Conservation (phyloP, 1,140 invertebrate species). For the Brachionus plicatilis region DNA sequence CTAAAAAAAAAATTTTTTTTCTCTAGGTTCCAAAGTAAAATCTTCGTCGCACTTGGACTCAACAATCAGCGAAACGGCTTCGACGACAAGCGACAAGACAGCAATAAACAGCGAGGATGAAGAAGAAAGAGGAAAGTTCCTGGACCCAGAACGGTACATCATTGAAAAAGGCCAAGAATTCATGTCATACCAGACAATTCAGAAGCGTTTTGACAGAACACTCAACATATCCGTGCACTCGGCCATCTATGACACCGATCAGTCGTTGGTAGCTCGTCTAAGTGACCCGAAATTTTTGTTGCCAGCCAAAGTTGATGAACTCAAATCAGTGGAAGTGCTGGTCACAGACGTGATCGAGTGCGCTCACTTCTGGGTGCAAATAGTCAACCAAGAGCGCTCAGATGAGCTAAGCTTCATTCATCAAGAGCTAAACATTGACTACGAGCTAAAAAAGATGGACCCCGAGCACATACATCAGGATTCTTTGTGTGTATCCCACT, state of each 20-base stretch:
- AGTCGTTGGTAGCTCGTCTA: neutral
- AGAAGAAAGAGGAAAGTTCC: neutral
- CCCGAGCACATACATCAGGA: neutral
- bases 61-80: neutral
- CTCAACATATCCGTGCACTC: neutral
- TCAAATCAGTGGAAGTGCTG: neutral
- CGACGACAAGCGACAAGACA: neutral
- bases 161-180: neutral
- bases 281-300: constrained; percentile 24
- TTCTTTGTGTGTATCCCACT: neutral
- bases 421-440: neutral
- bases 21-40: neutral
- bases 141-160: neutral
- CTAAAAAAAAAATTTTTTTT: neutral
- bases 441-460: neutral
- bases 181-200: neutral
- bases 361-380: constrained; percentile 21
- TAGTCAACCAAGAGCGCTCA: neutral
- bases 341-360: constrained; percentile 14
- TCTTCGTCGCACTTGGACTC: neutral
- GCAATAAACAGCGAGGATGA: neutral
- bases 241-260: neutral
- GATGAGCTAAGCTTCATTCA: neutral
- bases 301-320: neutral
- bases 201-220: neutral